Evolutionary conservation across 2,888 invertebrate species (phyloP).

Genomic region (Mythimna ferrago): DNA sequence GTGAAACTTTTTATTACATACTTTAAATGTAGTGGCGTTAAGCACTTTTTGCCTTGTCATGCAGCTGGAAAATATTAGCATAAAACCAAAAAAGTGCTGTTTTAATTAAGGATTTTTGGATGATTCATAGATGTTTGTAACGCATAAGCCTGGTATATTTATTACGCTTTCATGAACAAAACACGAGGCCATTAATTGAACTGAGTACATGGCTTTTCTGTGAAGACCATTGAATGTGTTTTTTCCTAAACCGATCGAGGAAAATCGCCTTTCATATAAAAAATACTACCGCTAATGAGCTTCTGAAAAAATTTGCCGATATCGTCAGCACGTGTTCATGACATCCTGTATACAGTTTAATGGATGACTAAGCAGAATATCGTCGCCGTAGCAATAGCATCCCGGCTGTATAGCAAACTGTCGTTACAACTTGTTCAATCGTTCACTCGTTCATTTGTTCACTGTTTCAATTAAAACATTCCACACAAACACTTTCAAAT

Average conservation of each 20-base stretch:
- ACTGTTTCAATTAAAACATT: constrained; percentile 70
- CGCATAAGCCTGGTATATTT: constrained; percentile 17
- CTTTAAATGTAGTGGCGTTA: constrained; percentile 62
- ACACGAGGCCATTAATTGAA: constrained; percentile 6
- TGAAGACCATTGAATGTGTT: constrained; percentile 2
- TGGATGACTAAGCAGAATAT: constrained; percentile 79
- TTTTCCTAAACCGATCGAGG: not conserved
- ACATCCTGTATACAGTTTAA: constrained; percentile 67
- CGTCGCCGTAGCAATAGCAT: constrained; percentile 70
- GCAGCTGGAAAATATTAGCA: constrained; percentile 46
- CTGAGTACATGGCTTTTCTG: constrained; percentile 16
- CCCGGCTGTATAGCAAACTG: constrained; percentile 67
- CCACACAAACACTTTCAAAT: constrained; percentile 70
- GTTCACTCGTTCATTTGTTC: constrained; percentile 71
- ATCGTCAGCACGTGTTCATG: constrained; percentile 48
- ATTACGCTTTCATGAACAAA: constrained; percentile 27
- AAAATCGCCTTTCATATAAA: constrained; percentile 25
- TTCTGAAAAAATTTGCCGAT: constrained; percentile 51
- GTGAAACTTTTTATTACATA: constrained; percentile 60
- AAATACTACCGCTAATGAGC: constrained; percentile 45
- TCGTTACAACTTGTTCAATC: constrained; percentile 71
- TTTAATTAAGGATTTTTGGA: constrained; percentile 48
- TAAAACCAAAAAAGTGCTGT: constrained; percentile 50
- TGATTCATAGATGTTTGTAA: constrained; percentile 46
- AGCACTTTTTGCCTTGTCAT: constrained; percentile 51